phyloP scores from a whole-genome alignment of 2,888 invertebrate species.

The Drosophila picticornis region DNA sequence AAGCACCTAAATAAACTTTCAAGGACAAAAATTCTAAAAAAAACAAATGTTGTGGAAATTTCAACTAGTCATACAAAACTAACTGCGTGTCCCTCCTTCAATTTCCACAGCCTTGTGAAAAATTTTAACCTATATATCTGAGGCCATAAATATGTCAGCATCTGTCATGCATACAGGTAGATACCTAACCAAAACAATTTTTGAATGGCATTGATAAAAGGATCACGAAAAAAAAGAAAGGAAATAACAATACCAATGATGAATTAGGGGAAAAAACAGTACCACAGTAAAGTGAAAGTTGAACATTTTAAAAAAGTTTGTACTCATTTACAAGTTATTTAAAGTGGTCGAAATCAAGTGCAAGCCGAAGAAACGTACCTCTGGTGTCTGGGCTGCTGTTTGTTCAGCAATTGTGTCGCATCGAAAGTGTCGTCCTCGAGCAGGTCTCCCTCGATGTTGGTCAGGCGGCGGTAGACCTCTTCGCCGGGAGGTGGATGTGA shows the following conservation, averaged over 20 bases:
- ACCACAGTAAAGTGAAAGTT: slow-evolving; percentile 30
- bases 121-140: not conserved
- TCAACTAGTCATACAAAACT: not conserved
- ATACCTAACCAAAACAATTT: slow-evolving; percentile 4
- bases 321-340: slow-evolving; percentile 19
- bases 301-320: slow-evolving; percentile 45
- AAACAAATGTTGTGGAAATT: not conserved
- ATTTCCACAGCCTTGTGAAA: not conserved
- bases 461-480: slow-evolving; percentile 83
- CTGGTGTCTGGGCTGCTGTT: slow-evolving; percentile 79
- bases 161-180: not conserved
- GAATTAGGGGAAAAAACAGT: slow-evolving; percentile 7
- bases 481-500: slow-evolving; percentile 36
- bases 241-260: slow-evolving; percentile 15
- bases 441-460: slow-evolving; percentile 82
- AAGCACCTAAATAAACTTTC: not conserved
- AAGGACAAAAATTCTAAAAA: not conserved
- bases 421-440: slow-evolving; percentile 84
- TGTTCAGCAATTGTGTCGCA: slow-evolving; percentile 81
- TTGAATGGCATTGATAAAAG: slow-evolving; percentile 27
- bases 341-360: not conserved
- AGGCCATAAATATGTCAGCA: not conserved
- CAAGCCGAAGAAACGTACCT: slow-evolving; percentile 71
- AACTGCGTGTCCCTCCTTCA: not conserved
- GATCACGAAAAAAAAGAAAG: slow-evolving; percentile 16